Conservation (phyloP, 2,113 vertebrate genomes). For the Pluvianellus socialis region DNA sequence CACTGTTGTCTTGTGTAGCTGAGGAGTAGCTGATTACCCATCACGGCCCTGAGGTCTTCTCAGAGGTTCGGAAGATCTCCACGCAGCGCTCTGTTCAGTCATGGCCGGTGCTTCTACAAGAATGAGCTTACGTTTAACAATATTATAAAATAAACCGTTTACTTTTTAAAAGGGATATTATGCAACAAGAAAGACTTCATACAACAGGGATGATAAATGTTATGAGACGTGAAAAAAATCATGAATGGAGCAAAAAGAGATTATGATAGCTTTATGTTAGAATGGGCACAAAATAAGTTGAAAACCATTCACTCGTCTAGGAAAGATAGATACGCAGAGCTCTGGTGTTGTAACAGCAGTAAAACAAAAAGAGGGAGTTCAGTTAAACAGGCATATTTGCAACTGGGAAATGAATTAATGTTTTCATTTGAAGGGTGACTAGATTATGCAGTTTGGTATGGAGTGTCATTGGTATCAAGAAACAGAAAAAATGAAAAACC, state of each 20-base stretch:
- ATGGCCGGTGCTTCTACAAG: background rate
- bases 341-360: background rate
- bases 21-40: background rate
- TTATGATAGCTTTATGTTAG: background rate
- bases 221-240: background rate
- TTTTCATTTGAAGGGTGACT: background rate
- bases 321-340: background rate
- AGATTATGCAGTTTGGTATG: background rate
- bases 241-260: background rate
- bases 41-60: background rate
- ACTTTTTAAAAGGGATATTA: background rate
- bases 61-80: background rate
- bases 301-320: background rate
- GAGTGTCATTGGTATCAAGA: background rate
- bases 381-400: background rate
- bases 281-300: background rate
- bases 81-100: background rate
- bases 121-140: background rate
- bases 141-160: background rate
- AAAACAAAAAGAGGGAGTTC: background rate
- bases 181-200: background rate
- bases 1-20: background rate
- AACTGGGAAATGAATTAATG: background rate
- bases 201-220: background rate
- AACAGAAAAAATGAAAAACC: background rate